phyloP scores from a whole-genome alignment of 1,140 invertebrate genomes.

The Orius insidiosus region DNA sequence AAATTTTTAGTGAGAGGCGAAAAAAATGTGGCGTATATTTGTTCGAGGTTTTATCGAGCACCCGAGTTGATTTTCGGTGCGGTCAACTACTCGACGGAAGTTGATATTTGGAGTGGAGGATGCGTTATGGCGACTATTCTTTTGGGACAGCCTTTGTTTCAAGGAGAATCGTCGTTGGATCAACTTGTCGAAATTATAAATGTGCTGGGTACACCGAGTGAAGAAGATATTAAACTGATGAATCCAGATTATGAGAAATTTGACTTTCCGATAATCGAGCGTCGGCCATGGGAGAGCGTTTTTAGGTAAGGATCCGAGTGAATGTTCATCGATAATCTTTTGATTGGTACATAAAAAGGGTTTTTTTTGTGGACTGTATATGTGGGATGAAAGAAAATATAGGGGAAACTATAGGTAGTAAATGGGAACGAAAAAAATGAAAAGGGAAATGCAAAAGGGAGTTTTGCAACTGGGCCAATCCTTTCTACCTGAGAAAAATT shows the following conservation, averaged over 20 bases:
- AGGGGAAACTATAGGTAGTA: too few relatives aligned
- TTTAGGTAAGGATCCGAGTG: too few relatives aligned
- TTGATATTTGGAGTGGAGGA: slow-evolving; percentile 97
- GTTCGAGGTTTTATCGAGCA: slow-evolving; percentile 96
- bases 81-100: slow-evolving; percentile 98
- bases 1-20: slow-evolving; percentile 94
- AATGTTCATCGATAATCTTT: too few relatives aligned
- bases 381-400: too few relatives aligned
- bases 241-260: slow-evolving; percentile 99
- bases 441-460: too few relatives aligned
- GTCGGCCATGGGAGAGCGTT: slow-evolving; percentile 99
- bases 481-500: too few relatives aligned
- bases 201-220: slow-evolving; percentile 94
- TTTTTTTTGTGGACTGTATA: too few relatives aligned
- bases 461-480: too few relatives aligned
- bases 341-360: too few relatives aligned
- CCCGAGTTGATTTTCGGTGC: slow-evolving; percentile 99
- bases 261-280: slow-evolving; percentile 99
- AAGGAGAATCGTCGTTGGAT: slow-evolving; percentile 96
- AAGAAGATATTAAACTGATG: slow-evolving; percentile 99
- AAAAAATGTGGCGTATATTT: slow-evolving; percentile 99
- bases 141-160: slow-evolving; percentile 96
- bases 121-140: slow-evolving; percentile 94
- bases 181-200: slow-evolving; percentile 99
- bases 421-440: too few relatives aligned